Base-by-base conservation (phyloP, 1,140 invertebrate genomes). In the Meloidogyne hapla region DNA sequence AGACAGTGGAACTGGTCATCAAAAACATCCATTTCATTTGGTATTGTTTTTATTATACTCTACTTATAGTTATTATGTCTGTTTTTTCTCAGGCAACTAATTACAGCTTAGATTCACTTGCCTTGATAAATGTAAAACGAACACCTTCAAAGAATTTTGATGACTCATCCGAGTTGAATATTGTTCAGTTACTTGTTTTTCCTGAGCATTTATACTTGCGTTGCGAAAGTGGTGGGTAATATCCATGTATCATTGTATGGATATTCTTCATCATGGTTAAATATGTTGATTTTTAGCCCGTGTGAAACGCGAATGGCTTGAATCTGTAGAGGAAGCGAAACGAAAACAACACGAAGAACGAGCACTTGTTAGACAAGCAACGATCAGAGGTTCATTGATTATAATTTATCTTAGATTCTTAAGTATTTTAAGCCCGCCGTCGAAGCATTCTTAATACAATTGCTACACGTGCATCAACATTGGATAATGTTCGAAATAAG, bases 121-220 rank as follows among this genome's bases (percentile, higher is more conserved):
- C 94, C 38, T 92, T 96, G 23, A 94, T 99, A 0, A 98, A 98
- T 89, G 93, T 98, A 4, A 91, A 93, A 81, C 94, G 98, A 78
- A 66, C 25, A 66, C 80, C 13, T 26, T 26, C 26, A 77, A 42
- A 0, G 75, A 79, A 42, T 28, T 38, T 18, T 67, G 21, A 25
- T 73, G 13, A 5, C 10, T 73, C 70, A 12, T 64, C 63, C 3
- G 78, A 74, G 10, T 79, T 81, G 33, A 75, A 80, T 63, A 75
- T 86, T 12, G 62, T 86, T 1, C 87, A 87, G 67, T 38, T 86
- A 33, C 48, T 83, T 23, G 78, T 83, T 26, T 83, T 83, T 65
- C 81, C 81, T n/a, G 81, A 83, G 5, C 83, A 83, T 62, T 48
- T 82, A 42, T 83, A 81, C 66, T 76, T 87, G 62, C 72, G 75